Evolutionary conservation across 2,888 invertebrate genomes (phyloP).

Genomic region (Tuberolachnus salignus): DNA sequence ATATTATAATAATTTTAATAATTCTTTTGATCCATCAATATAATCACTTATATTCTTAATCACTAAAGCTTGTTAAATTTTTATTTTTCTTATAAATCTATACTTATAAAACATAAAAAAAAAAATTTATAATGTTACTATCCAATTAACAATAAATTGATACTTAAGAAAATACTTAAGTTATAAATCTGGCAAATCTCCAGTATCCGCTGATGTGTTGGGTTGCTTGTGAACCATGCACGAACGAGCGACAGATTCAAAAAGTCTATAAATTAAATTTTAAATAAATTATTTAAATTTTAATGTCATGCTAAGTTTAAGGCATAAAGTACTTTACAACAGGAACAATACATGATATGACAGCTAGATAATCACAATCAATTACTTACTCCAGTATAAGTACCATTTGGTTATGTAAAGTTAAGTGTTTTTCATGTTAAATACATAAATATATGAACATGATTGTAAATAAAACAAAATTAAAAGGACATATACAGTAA

Average conservation of each 20-base stretch:
- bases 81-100: constrained; percentile 32
- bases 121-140: constrained; percentile 2
- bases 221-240: constrained; percentile 85
- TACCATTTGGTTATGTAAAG: too few relatives aligned
- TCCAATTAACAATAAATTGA: background rate
- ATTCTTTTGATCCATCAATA: constrained; percentile 36
- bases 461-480: too few relatives aligned
- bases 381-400: too few relatives aligned
- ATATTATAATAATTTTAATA: background rate
- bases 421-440: too few relatives aligned
- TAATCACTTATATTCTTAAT: constrained; percentile 9
- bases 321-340: too few relatives aligned
- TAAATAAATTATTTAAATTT: constrained; percentile 30
- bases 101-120: constrained; percentile 46
- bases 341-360: constrained; percentile 43
- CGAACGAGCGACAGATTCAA: constrained; percentile 94
- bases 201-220: constrained; percentile 15
- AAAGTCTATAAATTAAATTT: constrained; percentile 71
- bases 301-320: too few relatives aligned
- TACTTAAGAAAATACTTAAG: background rate
- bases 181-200: constrained; percentile 45
- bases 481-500: too few relatives aligned
- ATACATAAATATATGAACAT: too few relatives aligned
- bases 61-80: constrained; percentile 14
- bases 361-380: too few relatives aligned